Conservation (phyloP, 2,888 invertebrate species). For the Apocheima hispidaria region DNA sequence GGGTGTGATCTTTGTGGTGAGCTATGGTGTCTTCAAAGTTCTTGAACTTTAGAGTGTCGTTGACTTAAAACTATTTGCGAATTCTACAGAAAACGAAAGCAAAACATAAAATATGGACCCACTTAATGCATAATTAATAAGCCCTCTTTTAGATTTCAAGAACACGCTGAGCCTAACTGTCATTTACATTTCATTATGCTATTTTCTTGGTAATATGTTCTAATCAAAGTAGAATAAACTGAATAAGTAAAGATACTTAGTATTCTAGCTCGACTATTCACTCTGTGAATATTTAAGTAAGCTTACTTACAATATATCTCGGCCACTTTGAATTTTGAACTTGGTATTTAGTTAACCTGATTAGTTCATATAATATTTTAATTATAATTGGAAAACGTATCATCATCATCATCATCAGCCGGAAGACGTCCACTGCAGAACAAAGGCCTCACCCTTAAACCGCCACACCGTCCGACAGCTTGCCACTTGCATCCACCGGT, state of each 20-base stretch:
- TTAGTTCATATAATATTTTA: not conserved
- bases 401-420: too few species aligned
- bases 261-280: not conserved
- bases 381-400: too few species aligned
- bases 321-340: not conserved
- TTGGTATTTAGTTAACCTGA: not conserved
- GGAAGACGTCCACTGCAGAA: too few species aligned
- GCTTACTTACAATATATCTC: constrained; percentile 1
- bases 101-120: not conserved
- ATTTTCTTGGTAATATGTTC: not conserved
- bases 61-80: not conserved
- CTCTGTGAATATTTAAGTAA: constrained; percentile 7
- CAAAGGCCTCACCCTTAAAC: too few species aligned
- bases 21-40: too few species aligned
- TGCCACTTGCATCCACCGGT: too few species aligned
- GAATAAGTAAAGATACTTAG: not conserved
- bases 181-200: constrained; percentile 6
- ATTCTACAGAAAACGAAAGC: not conserved
- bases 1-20: too few species aligned
- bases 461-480: too few species aligned
- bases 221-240: not conserved
- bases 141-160: not conserved
- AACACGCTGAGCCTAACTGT: not conserved
- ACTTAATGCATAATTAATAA: constrained; percentile 8
- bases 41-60: too few species aligned